Evolutionary conservation across 2,113 vertebrate species (phyloP), one percentile per base, ranked within the genome.

Genomic region (Myiozetetes cayanensis): DNA sequence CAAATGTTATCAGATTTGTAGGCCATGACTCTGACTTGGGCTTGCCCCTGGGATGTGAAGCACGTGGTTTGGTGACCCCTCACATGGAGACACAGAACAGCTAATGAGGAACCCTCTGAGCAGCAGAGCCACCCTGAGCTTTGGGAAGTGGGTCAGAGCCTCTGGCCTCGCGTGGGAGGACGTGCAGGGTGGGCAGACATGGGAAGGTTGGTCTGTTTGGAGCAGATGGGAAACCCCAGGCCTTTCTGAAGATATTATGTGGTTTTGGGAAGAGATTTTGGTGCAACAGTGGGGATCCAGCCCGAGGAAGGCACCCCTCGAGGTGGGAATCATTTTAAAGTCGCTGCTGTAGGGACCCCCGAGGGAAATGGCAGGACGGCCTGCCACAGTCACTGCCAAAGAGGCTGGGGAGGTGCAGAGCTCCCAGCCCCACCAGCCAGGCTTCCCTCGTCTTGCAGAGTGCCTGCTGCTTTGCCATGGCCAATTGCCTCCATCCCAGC

Each of bases 391-490:
- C 52, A 17, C 59, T 44, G 44, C 12, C 66, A 14, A 24, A n/a
- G 77, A 97, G 91, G 91, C 92, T 91, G 53, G 9, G n/a, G 46
- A 47, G 35, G 7, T 9, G 17, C 63, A n/a, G 65, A 67, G 59
- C 33, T 90, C 67, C 49, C 37, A 30, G 21, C 12, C 18, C 28
- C 71, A 68, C 11, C 50, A 58, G 41, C 24, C 49, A 44, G 9
- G 15, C 47, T 66, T 28, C 55, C 22, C 63, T 75, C 44, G 76
- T 90, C 92, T 89, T 89, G 94, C 95, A 19, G 49, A 96, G 87
- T 22, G 81, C 96, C 94, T 96, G 90, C 97, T 93, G 95, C 96
- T 98, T 95, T 96, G 50, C 87, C 63, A 81, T 59, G 66, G 97
- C 96, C 71, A 95, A 96, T 97, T 80, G 93, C 95, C 87, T 91